Conservation (phyloP, 2,797 vertebrate species). For the Sebastolobus alascanus region DNA sequence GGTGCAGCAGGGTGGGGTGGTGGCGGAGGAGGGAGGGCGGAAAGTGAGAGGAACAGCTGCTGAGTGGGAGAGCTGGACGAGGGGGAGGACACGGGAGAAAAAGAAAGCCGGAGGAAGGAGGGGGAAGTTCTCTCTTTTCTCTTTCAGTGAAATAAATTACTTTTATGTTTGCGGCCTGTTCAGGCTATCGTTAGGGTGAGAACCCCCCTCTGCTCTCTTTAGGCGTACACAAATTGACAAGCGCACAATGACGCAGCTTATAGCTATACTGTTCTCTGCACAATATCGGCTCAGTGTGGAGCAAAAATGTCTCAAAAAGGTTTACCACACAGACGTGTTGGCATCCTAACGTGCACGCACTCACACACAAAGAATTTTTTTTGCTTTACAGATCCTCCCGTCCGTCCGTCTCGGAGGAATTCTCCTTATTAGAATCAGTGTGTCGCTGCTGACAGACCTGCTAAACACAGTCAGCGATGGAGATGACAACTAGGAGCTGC, state of each 20-base stretch:
- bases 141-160: constrained; percentile 79
- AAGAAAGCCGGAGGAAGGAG: constrained; percentile 48
- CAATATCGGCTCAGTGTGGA: constrained; percentile 13
- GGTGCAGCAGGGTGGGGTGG: constrained; percentile 29
- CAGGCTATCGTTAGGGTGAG: constrained; percentile 47
- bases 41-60: constrained; percentile 85
- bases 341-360: neutral
- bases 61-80: constrained; percentile 68
- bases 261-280: constrained; percentile 27
- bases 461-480: constrained; percentile 40
- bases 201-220: constrained; percentile 36
- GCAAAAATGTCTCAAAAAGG: neutral
- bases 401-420: constrained; percentile 38
- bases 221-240: constrained; percentile 50
- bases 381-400: neutral
- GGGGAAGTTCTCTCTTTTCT: constrained; percentile 64
- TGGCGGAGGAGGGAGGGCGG: constrained; percentile 41
- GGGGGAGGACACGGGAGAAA: constrained; percentile 32
- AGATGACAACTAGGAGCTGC: constrained; percentile 50
- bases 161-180: constrained; percentile 73
- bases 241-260: constrained; percentile 55
- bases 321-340: neutral
- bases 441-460: constrained; percentile 52
- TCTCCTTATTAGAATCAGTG: constrained; percentile 18
- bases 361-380: neutral